Conservation (phyloP, 2,797 vertebrate species). For the Lepilemur septentrionalis region DNA sequence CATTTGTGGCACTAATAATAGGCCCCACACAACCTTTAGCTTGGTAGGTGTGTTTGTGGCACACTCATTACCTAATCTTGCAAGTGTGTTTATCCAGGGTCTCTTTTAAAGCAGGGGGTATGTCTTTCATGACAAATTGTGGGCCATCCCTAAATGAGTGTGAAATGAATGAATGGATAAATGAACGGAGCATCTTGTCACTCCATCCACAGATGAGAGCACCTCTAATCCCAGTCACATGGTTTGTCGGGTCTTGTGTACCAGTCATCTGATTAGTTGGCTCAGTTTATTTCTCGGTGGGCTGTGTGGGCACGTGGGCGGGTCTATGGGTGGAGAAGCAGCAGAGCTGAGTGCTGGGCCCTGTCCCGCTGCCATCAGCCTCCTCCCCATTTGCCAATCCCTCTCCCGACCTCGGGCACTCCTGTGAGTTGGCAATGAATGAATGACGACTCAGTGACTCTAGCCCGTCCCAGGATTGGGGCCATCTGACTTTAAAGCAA, state of each 20-base stretch:
- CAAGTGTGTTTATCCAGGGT: neutral
- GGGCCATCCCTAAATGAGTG: neutral
- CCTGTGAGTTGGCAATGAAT: constrained; percentile 58
- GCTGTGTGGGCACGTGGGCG: neutral
- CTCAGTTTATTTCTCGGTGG: neutral
- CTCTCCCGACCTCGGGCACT: neutral
- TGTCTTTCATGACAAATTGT: neutral
- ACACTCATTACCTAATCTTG: neutral
- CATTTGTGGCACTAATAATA: neutral
- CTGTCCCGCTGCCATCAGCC: neutral
- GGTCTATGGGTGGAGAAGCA: neutral
- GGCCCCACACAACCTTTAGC: neutral
- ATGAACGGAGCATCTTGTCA: neutral
- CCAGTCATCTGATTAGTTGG: neutral
- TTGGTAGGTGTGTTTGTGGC: neutral
- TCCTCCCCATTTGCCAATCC: neutral
- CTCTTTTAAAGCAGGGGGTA: neutral
- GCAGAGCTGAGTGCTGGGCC: neutral
- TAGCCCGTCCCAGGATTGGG: neutral
- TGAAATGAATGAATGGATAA: neutral
- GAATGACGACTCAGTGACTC: constrained; percentile 28
- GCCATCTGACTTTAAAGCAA: neutral
- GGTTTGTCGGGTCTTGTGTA: neutral
- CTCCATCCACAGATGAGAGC: neutral
- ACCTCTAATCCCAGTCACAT: neutral